Evolutionary conservation across 2,888 invertebrate genomes (phyloP).

Genomic region (Aphelenchoides bicaudatus): DNA sequence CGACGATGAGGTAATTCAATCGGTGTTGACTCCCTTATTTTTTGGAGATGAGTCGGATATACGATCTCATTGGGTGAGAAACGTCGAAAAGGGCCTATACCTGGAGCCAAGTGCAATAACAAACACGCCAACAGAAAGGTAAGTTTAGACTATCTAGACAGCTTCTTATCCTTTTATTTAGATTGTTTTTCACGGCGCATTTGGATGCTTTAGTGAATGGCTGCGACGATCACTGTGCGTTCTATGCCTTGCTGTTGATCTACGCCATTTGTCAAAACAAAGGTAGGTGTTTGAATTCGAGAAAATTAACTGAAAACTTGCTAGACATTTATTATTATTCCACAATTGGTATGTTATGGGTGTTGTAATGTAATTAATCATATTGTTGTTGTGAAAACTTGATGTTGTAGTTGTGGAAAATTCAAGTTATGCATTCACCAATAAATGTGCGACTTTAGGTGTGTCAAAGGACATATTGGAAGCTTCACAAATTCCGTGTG

Average conservation of each 20-base stretch:
- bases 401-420: not conserved
- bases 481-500: constrained; percentile 40
- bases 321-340: constrained; percentile 16
- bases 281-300: constrained; percentile 68
- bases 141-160: constrained; percentile 15
- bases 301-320: not conserved
- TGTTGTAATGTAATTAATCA: too few relatives aligned
- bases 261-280: constrained; percentile 88
- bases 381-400: not conserved
- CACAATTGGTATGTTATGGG: too few relatives aligned
- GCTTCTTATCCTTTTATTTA: constrained; percentile 17
- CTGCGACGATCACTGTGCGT: constrained; percentile 88
- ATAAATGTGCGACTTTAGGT: constrained; percentile 24
- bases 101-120: constrained; percentile 11
- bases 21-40: constrained; percentile 45
- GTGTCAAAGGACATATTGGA: constrained; percentile 36
- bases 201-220: constrained; percentile 79
- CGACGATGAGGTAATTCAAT: constrained; percentile 38
- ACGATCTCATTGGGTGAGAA: constrained; percentile 36
- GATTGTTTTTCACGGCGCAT: constrained; percentile 82
- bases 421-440: not conserved
- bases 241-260: constrained; percentile 83
- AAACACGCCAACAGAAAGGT: constrained; percentile 26
- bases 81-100: constrained; percentile 32
- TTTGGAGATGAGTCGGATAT: constrained; percentile 50